Conservation (phyloP, 2,113 vertebrate genomes). For the Holacanthus passer region DNA sequence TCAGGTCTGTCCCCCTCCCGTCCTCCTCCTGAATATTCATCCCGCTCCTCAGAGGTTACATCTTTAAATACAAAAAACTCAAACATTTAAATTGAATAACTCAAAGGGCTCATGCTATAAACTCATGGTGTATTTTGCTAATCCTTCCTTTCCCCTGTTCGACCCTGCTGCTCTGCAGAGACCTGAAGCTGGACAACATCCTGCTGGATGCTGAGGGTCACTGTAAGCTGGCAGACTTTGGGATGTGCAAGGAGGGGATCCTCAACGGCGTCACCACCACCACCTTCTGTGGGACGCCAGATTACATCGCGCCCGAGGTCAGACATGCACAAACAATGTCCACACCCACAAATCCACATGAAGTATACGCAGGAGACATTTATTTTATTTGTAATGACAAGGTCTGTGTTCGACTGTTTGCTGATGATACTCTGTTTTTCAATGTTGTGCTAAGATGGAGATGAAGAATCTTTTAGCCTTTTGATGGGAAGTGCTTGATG, state of each 20-base stretch:
- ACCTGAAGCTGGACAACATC: constrained; percentile 99
- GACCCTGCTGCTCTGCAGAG: constrained; percentile 81
- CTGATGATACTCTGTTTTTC: constrained; percentile 4
- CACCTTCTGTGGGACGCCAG: constrained; percentile 97
- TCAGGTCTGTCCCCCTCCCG: background rate
- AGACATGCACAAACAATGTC: background rate
- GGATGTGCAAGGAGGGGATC: constrained; percentile 99
- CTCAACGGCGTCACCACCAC: constrained; percentile 94
- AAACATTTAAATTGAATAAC: background rate
- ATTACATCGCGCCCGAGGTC: constrained; percentile 98
- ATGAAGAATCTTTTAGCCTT: too few species aligned
- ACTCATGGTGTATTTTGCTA: background rate
- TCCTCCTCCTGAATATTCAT: accelerated
- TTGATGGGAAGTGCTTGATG: background rate
- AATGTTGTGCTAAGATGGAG: background rate
- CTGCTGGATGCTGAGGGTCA: constrained; percentile 96
- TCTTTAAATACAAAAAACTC: background rate
- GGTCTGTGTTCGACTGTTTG: background rate
- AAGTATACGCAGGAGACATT: background rate
- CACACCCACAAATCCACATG: background rate
- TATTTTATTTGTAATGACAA: background rate
- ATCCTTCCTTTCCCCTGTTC: too few species aligned
- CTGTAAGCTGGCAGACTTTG: constrained; percentile 97
- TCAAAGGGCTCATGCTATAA: background rate
- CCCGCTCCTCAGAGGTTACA: background rate